Percentiles rank a stretch among this genome's conserved stretches.
Conservation (phyloP, 1,140 invertebrate species). For the Meteorus sp. region DNA sequence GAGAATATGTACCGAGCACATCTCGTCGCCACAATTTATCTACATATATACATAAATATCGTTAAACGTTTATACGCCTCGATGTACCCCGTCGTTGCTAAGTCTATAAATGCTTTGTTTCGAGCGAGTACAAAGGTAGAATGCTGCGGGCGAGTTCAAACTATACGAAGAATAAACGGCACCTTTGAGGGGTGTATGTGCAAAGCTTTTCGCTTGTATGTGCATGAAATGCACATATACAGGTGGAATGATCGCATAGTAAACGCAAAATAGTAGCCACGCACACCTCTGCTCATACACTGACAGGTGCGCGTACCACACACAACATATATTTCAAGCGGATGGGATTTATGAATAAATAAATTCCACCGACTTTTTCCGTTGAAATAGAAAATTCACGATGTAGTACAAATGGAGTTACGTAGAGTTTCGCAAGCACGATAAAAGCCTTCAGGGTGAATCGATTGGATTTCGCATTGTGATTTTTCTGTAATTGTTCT, state of each 20-base stretch:
- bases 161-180: neutral
- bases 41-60: no score
- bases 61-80: no score
- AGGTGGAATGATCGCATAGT: neutral
- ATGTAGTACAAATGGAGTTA: no score
- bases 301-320: conserved; percentile 16
- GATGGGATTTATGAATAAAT: conserved; percentile 24
- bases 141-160: neutral
- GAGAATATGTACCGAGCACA: no score
- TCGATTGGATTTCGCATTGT: no score
- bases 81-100: no score
- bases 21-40: no score
- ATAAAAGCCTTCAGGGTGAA: no score
- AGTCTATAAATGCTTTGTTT: neutral
- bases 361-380: conserved; percentile 13
- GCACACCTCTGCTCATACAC: no score
- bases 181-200: neutral
- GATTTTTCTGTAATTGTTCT: no score
- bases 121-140: neutral
- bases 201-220: neutral
- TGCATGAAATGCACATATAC: conserved; percentile 2
- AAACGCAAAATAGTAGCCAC: no score
- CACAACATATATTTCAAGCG: neutral
- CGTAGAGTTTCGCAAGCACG: no score
- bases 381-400: neutral